These are phyloP conservation scores for Drosophila bunnanda DNA, from an alignment of 2,888 invertebrate genomes.

Conservation along the genomic window DNA sequence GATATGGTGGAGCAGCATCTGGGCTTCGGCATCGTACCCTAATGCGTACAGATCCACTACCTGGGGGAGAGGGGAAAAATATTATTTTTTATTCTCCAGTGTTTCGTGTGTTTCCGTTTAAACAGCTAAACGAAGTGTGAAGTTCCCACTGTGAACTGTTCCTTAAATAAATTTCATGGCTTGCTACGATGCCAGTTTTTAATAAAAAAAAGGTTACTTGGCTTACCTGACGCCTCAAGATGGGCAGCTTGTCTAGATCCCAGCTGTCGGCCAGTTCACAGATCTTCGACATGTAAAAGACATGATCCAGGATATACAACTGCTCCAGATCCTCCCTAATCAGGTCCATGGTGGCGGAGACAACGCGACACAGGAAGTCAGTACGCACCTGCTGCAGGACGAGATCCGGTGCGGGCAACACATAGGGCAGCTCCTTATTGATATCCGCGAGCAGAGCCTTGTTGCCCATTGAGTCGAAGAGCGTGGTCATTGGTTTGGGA, in stretches of 20 bases:
- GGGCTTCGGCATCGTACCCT: constrained; percentile 87
- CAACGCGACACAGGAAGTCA: constrained; percentile 90
- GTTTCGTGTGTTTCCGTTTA: neutral
- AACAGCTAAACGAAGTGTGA: neutral
- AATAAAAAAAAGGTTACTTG: neutral
- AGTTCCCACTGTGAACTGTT: neutral
- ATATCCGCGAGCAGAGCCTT: constrained; percentile 85
- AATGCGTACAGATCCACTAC: constrained; percentile 87
- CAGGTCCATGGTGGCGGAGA: constrained; percentile 90
- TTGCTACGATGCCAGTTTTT: neutral
- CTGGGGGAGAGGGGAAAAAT: constrained; percentile 74
- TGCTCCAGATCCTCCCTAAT: constrained; percentile 87
- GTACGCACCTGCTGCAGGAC: constrained; percentile 89
- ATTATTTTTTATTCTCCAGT: neutral
- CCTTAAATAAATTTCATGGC: neutral
- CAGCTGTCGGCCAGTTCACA: constrained; percentile 90
- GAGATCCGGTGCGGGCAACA: constrained; percentile 88
- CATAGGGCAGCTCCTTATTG: constrained; percentile 86
- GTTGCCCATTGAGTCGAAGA: constrained; percentile 91
- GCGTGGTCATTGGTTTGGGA: constrained; percentile 88
- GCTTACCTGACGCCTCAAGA: constrained; percentile 91
- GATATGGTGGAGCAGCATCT: constrained; percentile 88
- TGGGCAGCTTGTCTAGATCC: constrained; percentile 90
- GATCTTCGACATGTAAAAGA: constrained; percentile 90
- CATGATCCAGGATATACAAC: constrained; percentile 85